These are phyloP conservation scores for Thinocorus orbignyianus DNA, from an alignment of 2,113 vertebrate species.

Conservation along the genomic window DNA sequence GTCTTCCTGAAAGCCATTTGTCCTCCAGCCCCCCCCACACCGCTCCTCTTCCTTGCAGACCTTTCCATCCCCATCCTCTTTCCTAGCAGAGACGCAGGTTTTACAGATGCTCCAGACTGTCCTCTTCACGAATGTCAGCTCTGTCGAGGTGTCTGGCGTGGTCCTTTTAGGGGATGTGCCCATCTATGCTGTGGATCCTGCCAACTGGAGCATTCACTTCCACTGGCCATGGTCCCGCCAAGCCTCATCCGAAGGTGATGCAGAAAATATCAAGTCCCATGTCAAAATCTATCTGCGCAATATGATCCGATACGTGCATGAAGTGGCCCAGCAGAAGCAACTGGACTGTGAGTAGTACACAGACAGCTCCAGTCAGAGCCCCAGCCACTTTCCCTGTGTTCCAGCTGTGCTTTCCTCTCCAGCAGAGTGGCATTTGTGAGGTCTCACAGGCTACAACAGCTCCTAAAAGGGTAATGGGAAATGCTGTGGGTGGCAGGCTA, in stretches of 20 bases:
- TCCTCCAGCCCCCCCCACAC: neutral
- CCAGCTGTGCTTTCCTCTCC: neutral
- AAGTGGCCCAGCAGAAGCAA: neutral
- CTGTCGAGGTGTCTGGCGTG: neutral
- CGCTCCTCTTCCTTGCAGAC: neutral
- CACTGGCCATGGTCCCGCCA: neutral
- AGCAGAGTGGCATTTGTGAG: neutral
- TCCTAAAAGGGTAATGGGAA: neutral
- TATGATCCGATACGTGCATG: neutral
- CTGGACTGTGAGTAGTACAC: slow-evolving; percentile 22
- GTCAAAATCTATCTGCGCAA: neutral
- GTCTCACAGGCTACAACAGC: neutral
- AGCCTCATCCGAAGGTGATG: neutral
- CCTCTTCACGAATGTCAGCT: neutral
- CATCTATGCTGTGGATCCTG: neutral
- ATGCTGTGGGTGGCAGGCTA: neutral
- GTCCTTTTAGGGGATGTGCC: neutral
- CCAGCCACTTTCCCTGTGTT: neutral
- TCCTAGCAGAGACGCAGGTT: neutral
- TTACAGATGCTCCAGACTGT: neutral
- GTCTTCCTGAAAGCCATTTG: neutral
- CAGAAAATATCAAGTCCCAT: neutral
- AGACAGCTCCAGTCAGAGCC: neutral
- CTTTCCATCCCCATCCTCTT: neutral
- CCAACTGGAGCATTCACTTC: neutral